phyloP scores from a whole-genome alignment of 2,113 vertebrate species.

The Nycticebus coucang region DNA sequence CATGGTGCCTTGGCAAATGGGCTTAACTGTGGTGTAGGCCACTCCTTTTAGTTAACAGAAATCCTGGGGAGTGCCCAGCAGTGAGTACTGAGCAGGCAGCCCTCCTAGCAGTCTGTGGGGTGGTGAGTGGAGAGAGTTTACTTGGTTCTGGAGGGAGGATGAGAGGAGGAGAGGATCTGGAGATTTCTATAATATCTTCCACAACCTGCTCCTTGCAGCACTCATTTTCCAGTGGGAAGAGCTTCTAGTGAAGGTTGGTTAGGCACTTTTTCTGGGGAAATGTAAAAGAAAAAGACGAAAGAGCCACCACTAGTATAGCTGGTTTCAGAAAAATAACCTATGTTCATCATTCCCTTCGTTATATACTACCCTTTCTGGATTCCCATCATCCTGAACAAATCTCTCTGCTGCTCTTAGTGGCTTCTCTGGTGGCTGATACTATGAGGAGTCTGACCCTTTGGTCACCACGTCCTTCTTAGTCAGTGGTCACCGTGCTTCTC shows the following conservation, averaged over 20 bases:
- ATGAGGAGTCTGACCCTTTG: not conserved
- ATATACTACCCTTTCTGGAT: not conserved
- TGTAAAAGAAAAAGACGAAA: not conserved
- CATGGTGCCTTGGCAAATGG: not conserved
- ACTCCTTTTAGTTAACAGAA: not conserved
- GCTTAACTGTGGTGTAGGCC: not conserved
- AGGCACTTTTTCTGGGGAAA: not conserved
- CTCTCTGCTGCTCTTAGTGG: not conserved
- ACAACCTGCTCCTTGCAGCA: no score
- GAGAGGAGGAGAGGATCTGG: not conserved
- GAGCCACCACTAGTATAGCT: not conserved
- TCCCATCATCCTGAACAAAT: not conserved
- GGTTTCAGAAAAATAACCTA: not conserved
- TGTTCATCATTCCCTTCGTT: not conserved
- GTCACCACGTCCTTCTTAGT: not conserved
- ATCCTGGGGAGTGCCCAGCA: not conserved
- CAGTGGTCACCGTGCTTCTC: not conserved
- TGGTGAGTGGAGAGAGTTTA: not conserved
- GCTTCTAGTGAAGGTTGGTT: not conserved
- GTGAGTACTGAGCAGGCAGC: not conserved
- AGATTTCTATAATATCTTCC: not conserved
- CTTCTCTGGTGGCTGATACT: not conserved
- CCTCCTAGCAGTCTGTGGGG: not conserved
- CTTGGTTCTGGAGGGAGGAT: not conserved
- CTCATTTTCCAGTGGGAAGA: not conserved